Evolutionary conservation across 2,797 vertebrate genomes (phyloP), one percentile per base, ranked within the genome.

Genomic region (Adelosebastes latens): DNA sequence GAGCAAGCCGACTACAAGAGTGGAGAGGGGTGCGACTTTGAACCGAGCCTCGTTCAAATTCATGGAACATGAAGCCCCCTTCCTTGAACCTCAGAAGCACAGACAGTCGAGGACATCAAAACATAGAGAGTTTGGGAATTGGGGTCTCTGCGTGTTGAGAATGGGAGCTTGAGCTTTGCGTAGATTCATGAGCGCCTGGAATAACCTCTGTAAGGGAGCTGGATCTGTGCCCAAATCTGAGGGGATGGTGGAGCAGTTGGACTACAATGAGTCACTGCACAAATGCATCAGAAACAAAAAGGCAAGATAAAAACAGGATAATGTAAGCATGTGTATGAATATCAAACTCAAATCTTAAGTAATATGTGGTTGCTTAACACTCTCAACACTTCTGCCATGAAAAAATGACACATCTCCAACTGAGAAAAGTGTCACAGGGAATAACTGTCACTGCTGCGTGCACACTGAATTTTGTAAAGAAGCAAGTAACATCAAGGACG

Each of bases 1-100:
- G 13, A 65, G 74, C 22, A 14, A 34, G 68, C 14, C 34, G 63
- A 72, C 61, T 67, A 46, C 31, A 42, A 75, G 42, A 73, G 18
- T 8, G n/a, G 60, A 65, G 31, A 6, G 22, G 31, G 34, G 31
- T 56, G 49, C 22, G 31, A 68, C 78, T 87, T 82, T 90, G 75
- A 91, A 88, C 69, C 18, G 49, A 65, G 65, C 68, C 71, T 82
- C 3, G 49, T 87, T 90, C 74, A 85, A 77, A 90, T 76, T 84
- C 79, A 80, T 69, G 42, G 66, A 79, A 79, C 86, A 87, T 82
- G 66, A 79, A 25, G 55, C 52, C 36, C 46, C 29, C 24, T 68
- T 79, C 63, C 56, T 69, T 73, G 59, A 83, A 75, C 64, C 77
- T 74, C 22, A 77, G 49, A 77, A 73, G 74, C 68, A 27, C 52